Base-by-base conservation (phyloP, 92 coral and sea anemone species). In the Anthopleura xanthogrammica region DNA sequence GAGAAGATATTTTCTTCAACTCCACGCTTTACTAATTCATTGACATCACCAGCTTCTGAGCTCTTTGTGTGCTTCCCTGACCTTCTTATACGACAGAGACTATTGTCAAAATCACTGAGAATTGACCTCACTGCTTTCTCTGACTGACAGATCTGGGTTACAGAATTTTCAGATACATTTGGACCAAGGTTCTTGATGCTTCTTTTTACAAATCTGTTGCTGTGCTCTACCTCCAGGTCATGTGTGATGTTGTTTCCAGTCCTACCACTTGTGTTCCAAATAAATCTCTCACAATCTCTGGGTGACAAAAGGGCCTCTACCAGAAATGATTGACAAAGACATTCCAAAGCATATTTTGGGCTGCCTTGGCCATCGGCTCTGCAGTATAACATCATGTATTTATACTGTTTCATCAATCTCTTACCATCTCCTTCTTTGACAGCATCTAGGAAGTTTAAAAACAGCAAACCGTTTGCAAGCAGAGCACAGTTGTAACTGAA, bases 121-220 rank as follows among this genome's bases (percentile, higher is more conserved):
- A 90, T 39, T 23, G 42, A 60, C 81, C 89, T 84, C 41, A 64
- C 23, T 56, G 79, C 77, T 74, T 78, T 87, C 73, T 90, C 94
- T 70, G 94, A 77, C 55, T 83, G 79, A 84, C 94, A 87, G 76
- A 87, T 87, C 48, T 82, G 54, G 7, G 81, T 20, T 17, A 89
- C 75, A 42, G 87, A 81, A 22, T 72, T 77, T 66, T 86, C 87
- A 7, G 92, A 56, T 22, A 86, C 77, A 82, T 89, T 89, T 13
- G 92, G 92, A 6, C 89, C 92, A n/a, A 89, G 82, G 56, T 89
- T 77, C 76, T 74, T 86, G 52, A 86, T 86, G 19, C 92, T 88
- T 56, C 81, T 82, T 65, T 89, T 86, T 60, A 86, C 55, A 68
- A 77, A 75, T 16, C 79, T 82, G 77, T 89, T 88, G 84, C 85